phyloP scores from a whole-genome alignment of 2,888 invertebrate species.

The Xestoiulus laeticollis region DNA sequence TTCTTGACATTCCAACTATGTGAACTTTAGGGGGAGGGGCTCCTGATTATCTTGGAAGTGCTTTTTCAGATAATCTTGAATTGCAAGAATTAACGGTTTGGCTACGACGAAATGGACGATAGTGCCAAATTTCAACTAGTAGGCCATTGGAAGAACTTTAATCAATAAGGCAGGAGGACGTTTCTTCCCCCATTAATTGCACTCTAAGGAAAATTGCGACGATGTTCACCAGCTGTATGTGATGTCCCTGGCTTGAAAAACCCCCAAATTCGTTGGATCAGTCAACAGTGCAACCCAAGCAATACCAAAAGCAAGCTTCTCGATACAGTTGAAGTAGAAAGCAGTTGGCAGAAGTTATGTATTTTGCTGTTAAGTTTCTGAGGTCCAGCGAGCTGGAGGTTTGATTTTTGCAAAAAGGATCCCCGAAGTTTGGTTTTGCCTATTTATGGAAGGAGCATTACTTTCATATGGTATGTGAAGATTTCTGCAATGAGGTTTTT shows the following conservation, averaged over 20 bases:
- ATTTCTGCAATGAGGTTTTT: constrained; percentile 1
- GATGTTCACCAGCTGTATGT: no score
- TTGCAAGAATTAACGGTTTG: not conserved
- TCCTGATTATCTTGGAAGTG: not conserved
- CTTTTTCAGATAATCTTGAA: not conserved
- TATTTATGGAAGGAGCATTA: not conserved
- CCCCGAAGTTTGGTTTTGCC: not conserved
- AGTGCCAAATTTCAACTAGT: not conserved
- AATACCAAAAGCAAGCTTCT: no score
- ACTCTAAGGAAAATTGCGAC: no score
- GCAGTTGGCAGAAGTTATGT: no score
- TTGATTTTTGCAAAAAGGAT: not conserved
- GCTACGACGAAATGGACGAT: not conserved
- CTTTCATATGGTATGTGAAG: not conserved
- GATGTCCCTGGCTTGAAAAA: no score
- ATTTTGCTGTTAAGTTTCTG: no score
- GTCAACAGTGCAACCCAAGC: no score
- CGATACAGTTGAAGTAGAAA: no score
- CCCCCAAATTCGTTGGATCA: no score
- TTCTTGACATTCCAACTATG: not conserved
- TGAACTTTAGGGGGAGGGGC: not conserved
- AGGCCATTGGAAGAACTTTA: not conserved
- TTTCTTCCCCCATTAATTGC: no score
- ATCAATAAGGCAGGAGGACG: not conserved
- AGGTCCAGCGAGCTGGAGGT: no score